Conservation (phyloP, 2,888 invertebrate species). For the Andrena minutula region DNA sequence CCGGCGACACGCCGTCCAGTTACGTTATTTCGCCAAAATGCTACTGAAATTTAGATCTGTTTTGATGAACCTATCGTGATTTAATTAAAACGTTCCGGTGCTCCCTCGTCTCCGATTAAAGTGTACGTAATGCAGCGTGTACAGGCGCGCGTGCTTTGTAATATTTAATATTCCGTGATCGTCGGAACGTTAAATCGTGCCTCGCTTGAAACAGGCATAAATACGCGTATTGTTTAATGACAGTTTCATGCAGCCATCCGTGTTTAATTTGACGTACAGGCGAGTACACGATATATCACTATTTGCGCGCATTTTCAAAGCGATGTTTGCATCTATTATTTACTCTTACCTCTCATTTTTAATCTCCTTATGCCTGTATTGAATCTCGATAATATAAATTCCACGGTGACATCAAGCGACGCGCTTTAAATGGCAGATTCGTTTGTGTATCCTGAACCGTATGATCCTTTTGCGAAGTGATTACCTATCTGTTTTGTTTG, state of each 20-base stretch:
- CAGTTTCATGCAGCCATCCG: not conserved
- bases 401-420: no score
- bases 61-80: not conserved
- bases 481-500: no score
- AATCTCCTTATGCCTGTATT: not conserved
- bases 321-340: slow-evolving; percentile 11
- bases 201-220: slow-evolving; percentile 12
- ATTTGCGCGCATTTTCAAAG: not conserved
- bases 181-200: slow-evolving; percentile 17
- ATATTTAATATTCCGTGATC: slow-evolving; percentile 1
- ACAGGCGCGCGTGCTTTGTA: slow-evolving; percentile 1
- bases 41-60: not conserved
- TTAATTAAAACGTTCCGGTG: not conserved
- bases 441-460: no score
- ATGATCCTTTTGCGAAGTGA: no score
- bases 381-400: not conserved
- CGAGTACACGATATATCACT: not conserved
- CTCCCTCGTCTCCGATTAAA: not conserved
- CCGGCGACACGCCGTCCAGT: not conserved
- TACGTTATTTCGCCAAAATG: not conserved
- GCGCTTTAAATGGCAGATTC: no score
- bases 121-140: not conserved
- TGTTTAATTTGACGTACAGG: not conserved
- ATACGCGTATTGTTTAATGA: slow-evolving; percentile 20
- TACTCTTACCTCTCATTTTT: not conserved